Evolutionary conservation across 2,888 invertebrate genomes (phyloP).

Genomic region (Drosophila lacicola): DNA sequence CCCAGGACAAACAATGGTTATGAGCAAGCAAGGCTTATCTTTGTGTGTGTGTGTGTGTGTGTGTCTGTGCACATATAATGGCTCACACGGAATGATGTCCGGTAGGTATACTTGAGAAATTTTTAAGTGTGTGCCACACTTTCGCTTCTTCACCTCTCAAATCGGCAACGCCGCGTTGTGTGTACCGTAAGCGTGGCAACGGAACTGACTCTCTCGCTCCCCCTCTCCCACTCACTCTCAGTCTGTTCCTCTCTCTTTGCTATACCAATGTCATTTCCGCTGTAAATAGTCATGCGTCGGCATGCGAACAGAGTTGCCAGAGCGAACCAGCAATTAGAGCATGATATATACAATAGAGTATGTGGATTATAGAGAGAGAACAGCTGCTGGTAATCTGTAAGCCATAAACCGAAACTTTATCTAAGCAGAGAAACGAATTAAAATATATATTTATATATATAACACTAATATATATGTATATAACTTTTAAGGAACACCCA

Average conservation of each 20-base stretch:
- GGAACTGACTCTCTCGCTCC: not conserved
- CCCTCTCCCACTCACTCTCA: no score
- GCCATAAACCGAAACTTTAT: no score
- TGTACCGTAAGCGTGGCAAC: conserved; percentile 14
- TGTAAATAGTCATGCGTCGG: conserved; percentile 20
- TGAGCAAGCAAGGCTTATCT: conserved; percentile 36
- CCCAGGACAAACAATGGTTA: conserved; percentile 59
- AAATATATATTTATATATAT: no score
- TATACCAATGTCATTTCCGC: conserved; percentile 39
- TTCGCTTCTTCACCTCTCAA: conserved; percentile 46
- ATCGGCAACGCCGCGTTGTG: conserved; percentile 16
- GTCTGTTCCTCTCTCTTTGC: not conserved
- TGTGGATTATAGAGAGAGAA: not conserved
- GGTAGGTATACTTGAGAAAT: conserved; percentile 76
- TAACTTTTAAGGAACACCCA: no score
- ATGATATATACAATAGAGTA: not conserved
- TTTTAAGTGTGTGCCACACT: conserved; percentile 72
- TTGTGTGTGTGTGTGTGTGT: conserved; percentile 9
- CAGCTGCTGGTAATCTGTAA: not conserved
- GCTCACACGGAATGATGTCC: conserved; percentile 68
- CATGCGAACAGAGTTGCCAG: conserved; percentile 11
- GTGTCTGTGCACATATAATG: conserved; percentile 34
- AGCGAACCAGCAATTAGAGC: conserved; percentile 1
- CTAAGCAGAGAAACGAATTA: no score
- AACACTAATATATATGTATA: no score